phyloP scores from a whole-genome alignment of 2,797 vertebrate species.

The Amphiprion clarkii region DNA sequence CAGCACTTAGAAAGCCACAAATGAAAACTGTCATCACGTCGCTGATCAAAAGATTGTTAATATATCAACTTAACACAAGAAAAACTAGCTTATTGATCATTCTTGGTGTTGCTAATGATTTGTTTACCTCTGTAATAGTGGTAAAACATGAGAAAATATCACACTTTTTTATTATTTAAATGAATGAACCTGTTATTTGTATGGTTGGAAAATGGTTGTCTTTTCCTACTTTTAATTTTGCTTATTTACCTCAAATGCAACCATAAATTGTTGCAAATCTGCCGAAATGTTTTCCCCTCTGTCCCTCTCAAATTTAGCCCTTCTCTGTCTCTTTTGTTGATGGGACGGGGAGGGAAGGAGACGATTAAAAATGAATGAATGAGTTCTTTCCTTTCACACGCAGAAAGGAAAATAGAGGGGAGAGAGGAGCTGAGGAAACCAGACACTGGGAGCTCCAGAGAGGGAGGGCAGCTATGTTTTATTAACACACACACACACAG shows the following conservation, averaged over 20 bases:
- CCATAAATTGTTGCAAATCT: constrained; percentile 1
- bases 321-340: constrained; percentile 42
- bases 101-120: too few species aligned
- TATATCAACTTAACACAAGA: too few species aligned
- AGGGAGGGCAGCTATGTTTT: constrained; percentile 79
- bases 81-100: too few species aligned
- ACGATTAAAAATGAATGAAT: constrained; percentile 87
- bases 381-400: constrained; percentile 84
- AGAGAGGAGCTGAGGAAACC: constrained; percentile 74
- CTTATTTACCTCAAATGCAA: background rate
- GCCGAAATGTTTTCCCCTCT: constrained; percentile 29
- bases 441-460: constrained; percentile 72
- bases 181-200: background rate
- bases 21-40: too few species aligned
- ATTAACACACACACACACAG: constrained; percentile 74
- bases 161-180: background rate
- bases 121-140: too few species aligned
- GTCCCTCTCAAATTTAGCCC: constrained; percentile 25
- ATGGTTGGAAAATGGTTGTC: background rate
- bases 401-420: constrained; percentile 65
- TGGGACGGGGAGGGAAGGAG: constrained; percentile 51
- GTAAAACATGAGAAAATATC: too few species aligned
- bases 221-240: constrained; percentile 1
- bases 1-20: too few species aligned
- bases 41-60: too few species aligned